phyloP scores from a whole-genome alignment of 2,113 vertebrate genomes.

The Pseudolaguvia tuberculata region DNA sequence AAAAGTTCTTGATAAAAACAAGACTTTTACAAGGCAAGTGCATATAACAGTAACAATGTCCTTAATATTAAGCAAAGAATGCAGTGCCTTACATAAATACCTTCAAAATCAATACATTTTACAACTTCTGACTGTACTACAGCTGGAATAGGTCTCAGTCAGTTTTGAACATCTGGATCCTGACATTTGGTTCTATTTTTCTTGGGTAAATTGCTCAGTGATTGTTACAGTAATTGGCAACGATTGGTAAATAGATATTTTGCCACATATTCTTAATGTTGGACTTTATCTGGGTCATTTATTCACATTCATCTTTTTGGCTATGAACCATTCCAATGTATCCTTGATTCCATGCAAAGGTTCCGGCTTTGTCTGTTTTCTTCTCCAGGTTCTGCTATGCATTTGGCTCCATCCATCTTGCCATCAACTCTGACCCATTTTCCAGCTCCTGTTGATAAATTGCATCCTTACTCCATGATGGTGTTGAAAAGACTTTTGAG shows the following conservation, averaged over 20 bases:
- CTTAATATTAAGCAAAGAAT: not conserved
- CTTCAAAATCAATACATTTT: not conserved
- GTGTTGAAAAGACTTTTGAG: not conserved
- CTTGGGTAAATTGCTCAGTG: not conserved
- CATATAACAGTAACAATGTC: not conserved
- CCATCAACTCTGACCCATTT: not conserved
- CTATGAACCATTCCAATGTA: not conserved
- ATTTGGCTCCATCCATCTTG: not conserved
- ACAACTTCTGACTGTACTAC: not conserved
- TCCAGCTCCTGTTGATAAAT: not conserved
- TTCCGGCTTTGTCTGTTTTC: not conserved
- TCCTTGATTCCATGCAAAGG: not conserved
- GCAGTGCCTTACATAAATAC: not conserved
- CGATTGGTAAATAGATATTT: not conserved
- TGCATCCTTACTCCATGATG: not conserved
- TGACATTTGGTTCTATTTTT: not conserved
- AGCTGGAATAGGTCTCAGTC: not conserved
- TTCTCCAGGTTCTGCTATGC: no score
- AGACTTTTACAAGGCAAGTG: no score
- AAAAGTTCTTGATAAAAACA: no score
- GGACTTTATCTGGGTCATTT: not conserved
- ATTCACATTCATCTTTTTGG: not conserved
- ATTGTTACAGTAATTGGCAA: not conserved
- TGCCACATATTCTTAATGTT: slow-evolving; percentile 1
- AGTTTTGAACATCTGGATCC: not conserved